phyloP scores from a whole-genome alignment of 2,113 vertebrate genomes.

The Pseudois nayaur region DNA sequence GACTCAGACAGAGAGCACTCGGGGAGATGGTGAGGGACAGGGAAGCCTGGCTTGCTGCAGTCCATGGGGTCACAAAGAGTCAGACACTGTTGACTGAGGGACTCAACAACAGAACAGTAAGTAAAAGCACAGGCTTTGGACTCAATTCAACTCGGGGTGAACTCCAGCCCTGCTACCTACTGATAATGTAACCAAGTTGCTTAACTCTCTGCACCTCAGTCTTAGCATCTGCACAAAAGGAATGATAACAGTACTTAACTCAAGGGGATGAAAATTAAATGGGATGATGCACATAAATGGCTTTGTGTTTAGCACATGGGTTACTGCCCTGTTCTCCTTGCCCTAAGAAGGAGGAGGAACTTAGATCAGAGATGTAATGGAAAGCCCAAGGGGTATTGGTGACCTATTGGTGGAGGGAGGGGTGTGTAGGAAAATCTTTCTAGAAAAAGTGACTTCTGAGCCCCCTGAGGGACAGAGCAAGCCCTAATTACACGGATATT shows the following conservation, averaged over 20 bases:
- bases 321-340: neutral
- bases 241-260: neutral
- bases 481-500: neutral
- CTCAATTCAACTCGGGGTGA: neutral
- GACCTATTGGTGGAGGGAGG: neutral
- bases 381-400: neutral
- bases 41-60: neutral
- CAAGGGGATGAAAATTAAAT: neutral
- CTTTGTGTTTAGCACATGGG: neutral
- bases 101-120: neutral
- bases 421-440: neutral
- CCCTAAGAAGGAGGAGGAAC: neutral
- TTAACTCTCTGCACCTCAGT: neutral
- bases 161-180: neutral
- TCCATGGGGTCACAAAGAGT: neutral
- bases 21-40: neutral
- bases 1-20: neutral
- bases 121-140: neutral
- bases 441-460: neutral
- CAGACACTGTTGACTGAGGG: neutral
- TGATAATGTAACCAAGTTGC: neutral
- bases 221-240: neutral
- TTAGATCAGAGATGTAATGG: neutral
- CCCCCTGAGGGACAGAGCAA: neutral
- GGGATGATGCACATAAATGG: neutral